Conservation (phyloP, 2,113 vertebrate genomes). For the Monarcha castaneiventris region DNA sequence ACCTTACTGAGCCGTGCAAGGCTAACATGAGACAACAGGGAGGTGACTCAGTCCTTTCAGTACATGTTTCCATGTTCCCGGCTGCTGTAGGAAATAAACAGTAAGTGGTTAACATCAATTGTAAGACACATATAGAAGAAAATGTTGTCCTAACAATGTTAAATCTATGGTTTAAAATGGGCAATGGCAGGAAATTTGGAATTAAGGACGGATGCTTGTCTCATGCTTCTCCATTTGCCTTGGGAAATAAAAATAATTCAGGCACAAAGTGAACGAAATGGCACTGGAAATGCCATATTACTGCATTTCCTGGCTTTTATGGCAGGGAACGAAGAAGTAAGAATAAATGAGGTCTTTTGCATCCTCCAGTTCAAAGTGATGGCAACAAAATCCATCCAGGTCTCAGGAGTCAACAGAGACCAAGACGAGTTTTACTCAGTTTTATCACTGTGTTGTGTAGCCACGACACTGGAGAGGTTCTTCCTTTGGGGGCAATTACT, state of each 20-base stretch:
- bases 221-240: constrained; percentile 22
- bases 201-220: constrained; percentile 16
- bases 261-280: constrained; percentile 20
- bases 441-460: constrained; percentile 18
- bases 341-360: constrained; percentile 42
- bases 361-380: constrained; percentile 37
- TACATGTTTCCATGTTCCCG: background rate
- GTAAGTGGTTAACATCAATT: background rate
- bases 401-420: constrained; percentile 3
- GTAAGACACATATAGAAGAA: background rate
- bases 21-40: background rate
- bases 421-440: background rate
- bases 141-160: constrained; percentile 19
- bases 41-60: constrained; percentile 16
- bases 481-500: background rate
- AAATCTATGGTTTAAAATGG: constrained; percentile 25
- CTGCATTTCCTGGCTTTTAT: constrained; percentile 57
- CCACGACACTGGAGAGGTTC: background rate
- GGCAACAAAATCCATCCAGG: background rate
- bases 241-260: constrained; percentile 54
- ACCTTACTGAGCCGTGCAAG: background rate
- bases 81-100: constrained; percentile 15
- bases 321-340: background rate
- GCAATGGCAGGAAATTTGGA: constrained; percentile 51
- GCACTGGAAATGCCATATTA: constrained; percentile 47